Base-by-base conservation (phyloP, 2,888 invertebrate species). In the Scrobipalpa costella region DNA sequence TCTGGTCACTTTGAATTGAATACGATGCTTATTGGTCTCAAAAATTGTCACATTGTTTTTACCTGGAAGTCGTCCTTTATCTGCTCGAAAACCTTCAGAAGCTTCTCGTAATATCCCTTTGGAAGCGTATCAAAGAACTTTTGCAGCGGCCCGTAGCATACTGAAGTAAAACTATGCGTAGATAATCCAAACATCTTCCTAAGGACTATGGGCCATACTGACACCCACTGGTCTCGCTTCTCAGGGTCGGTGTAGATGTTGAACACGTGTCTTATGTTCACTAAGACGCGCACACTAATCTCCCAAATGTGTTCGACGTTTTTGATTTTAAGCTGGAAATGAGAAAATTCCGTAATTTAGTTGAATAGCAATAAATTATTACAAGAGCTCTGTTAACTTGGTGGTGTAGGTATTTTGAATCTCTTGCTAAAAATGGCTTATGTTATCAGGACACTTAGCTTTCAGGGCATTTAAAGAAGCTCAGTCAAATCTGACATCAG, bases 211-310 rank as follows among this genome's bases (percentile, higher is more conserved):
- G 92, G 90, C 85, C 93, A 92, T 1, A 94, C 90, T 8, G 94
- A 94, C 62, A 93, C 88, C 76, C 93, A 93, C 65, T 93, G 87
- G 73, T 94, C 91, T 1, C 93, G 91, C 75, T 94, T 91, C 64
- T 93, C 93, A n/a, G 93, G 92, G 67, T 94, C 93, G 27, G 94
- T 93, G 78, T 93, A 95, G 60, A 94, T 93, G 63, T 94, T 94
- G 60, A 93, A 92, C 2, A 95, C 92, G 64, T 94, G 93, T 66
- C 94, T 90, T 71, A 95, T 92, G 63, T 92, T 92, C 69, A 94
- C 78, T 65, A 95, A 88, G 17, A 93, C 89, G 34, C 94, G 82
- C 0, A 92, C 78, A 15, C 94, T 92, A 50, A 94, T 89, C 73
- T 95, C 94, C 79, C 94, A 90, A 67, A 93, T 93, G 81, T 94